Evolutionary conservation across 2,797 vertebrate species (phyloP).

Genomic region (Rhinichthys osculus): DNA sequence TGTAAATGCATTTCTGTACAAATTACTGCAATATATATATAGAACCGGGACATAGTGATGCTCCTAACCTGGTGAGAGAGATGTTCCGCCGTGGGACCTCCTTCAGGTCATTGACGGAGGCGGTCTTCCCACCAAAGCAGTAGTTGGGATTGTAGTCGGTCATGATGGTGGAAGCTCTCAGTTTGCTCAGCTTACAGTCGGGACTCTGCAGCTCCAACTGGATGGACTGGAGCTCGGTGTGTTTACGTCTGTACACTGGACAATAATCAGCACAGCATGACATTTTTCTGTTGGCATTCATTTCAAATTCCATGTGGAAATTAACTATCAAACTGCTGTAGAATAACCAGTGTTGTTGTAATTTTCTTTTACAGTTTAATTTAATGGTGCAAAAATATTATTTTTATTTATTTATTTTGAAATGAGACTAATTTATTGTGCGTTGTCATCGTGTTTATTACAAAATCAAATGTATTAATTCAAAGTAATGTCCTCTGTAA

Average conservation of each 20-base stretch:
- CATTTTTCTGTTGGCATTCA: background rate
- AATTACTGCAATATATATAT: too few species aligned
- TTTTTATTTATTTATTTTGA: background rate
- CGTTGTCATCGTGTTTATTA: background rate
- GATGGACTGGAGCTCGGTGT: conserved; percentile 97
- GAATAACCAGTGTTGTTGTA: background rate
- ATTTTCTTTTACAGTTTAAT: background rate
- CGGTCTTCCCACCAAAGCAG: conserved; percentile 96
- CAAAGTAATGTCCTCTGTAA: background rate
- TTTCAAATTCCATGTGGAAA: background rate
- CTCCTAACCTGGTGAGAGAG: conserved; percentile 89
- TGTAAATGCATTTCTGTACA: too few species aligned
- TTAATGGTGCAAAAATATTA: background rate
- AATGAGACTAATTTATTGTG: background rate
- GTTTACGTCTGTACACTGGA: conserved; percentile 95
- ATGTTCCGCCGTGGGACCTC: conserved; percentile 96
- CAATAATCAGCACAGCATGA: background rate
- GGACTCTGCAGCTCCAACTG: conserved; percentile 98
- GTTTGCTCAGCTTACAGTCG: conserved; percentile 97
- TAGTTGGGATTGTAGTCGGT: conserved; percentile 99
- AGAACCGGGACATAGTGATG: too few species aligned
- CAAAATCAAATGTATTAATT: background rate
- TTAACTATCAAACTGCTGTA: background rate
- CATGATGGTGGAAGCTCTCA: conserved; percentile 98
- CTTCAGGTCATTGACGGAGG: conserved; percentile 96